phyloP scores from a whole-genome alignment of 1,140 invertebrate genomes.

The Pseudomyrmex sp. region DNA sequence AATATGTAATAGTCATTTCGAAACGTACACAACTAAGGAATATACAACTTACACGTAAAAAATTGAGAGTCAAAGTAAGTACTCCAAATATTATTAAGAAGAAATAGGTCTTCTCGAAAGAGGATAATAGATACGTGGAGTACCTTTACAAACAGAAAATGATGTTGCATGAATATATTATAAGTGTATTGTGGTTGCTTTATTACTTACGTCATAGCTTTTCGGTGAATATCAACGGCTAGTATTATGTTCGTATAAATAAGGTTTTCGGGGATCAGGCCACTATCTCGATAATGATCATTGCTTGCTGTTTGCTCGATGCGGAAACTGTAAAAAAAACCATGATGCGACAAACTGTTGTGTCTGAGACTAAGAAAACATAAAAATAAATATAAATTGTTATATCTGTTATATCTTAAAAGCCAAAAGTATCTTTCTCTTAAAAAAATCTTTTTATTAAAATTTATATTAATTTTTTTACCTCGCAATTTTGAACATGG shows the following conservation, averaged over 20 bases:
- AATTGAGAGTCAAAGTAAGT: neutral
- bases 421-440: no score
- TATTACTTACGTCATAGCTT: conserved; percentile 4
- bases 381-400: no score
- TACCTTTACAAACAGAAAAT: neutral
- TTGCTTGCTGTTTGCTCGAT: no score
- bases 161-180: neutral
- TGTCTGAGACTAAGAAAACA: no score
- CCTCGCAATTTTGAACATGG: no score
- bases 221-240: neutral
- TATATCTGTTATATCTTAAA: no score
- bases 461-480: no score
- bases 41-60: conserved; percentile 10
- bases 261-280: neutral
- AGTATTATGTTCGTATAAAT: neutral
- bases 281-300: no score
- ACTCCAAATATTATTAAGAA: neutral
- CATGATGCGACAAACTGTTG: no score
- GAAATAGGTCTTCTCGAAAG: neutral
- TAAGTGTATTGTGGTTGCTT: neutral
- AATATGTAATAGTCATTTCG: neutral
- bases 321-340: no score
- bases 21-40: neutral
- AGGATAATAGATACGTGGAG: neutral
- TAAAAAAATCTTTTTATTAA: no score